phyloP scores from a whole-genome alignment of 2,888 invertebrate species.

The Endotricha flammealis region DNA sequence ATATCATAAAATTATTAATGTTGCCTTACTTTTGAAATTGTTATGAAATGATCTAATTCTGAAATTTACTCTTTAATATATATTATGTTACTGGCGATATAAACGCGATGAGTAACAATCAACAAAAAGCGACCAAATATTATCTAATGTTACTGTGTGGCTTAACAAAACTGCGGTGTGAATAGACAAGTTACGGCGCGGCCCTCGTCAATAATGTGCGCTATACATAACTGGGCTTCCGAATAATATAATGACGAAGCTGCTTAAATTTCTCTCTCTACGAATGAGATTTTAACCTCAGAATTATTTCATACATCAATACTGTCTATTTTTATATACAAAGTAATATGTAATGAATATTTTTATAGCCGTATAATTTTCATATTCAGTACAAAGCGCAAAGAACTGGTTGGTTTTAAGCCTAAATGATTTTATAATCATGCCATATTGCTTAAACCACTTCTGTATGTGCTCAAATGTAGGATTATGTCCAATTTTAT shows the following conservation, averaged over 20 bases:
- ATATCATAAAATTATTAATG: no score
- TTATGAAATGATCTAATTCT: no score
- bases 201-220: no score
- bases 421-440: conserved; percentile 15
- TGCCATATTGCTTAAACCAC: not conserved
- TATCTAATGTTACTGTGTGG: no score
- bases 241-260: conserved; percentile 8
- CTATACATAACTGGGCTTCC: conserved; percentile 28
- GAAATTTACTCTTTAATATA: no score
- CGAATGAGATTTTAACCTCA: not conserved
- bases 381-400: conserved; percentile 52
- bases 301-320: not conserved
- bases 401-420: conserved; percentile 12
- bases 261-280: not conserved
- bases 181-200: no score
- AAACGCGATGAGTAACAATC: no score
- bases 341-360: conserved; percentile 34
- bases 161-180: no score
- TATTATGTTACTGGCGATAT: no score
- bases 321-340: not conserved
- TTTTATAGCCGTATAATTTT: conserved; percentile 21
- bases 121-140: no score
- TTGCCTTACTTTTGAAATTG: no score
- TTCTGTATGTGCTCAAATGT: not conserved
- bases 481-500: no score